Percentiles rank a stretch among this genome's conserved stretches.
Conservation (phyloP, 2,888 invertebrate species). For the Ommatoiulus sabulosus region DNA sequence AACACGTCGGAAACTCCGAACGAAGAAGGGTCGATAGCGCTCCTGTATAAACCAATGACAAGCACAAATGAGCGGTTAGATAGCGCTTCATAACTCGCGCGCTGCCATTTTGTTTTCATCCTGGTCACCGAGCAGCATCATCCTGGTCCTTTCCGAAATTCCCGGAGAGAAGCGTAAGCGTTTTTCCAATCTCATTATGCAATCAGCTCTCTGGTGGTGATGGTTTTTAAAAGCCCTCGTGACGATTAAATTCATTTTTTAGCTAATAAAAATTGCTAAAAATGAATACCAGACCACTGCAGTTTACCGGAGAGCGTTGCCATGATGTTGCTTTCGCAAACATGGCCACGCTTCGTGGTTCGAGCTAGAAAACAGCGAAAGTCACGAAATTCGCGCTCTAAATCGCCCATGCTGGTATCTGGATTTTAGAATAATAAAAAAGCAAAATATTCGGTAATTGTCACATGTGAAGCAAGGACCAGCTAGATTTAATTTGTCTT, state of each 20-base stretch:
- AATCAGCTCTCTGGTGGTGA: background rate
- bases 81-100: background rate
- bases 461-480: no score
- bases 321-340: background rate
- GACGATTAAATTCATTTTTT: background rate
- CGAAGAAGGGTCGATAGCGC: background rate
- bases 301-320: no score
- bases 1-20: background rate
- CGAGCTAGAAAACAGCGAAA: background rate
- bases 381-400: no score
- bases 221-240: background rate
- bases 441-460: no score
- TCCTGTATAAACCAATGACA: background rate
- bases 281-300: background rate
- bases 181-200: background rate
- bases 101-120: constrained; percentile 24
- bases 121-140: constrained; percentile 13
- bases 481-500: no score
- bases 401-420: no score
- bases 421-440: no score
- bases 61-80: background rate
- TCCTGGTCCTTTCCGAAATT: constrained; percentile 48
- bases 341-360: background rate
- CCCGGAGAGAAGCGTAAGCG: background rate
- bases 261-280: background rate